Conservation (phyloP, 2,113 vertebrate genomes). For the Scomber scombrus region DNA sequence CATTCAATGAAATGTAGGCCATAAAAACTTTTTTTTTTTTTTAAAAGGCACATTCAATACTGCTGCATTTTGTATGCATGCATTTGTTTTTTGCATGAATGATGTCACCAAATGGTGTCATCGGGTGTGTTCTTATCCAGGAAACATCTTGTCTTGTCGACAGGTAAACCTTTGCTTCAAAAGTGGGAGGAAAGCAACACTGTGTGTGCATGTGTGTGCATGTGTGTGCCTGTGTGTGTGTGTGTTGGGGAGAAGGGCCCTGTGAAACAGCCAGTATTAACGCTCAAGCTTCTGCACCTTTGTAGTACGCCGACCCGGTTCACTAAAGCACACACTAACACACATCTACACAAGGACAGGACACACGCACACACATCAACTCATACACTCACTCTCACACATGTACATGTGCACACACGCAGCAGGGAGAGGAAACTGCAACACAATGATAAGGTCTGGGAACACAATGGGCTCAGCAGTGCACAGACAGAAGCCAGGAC, state of each 20-base stretch:
- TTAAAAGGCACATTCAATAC: neutral
- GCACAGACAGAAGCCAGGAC: constrained; percentile 84
- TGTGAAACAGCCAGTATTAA: constrained; percentile 23
- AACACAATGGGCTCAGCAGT: constrained; percentile 85
- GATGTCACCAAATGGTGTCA: neutral
- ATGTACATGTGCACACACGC: constrained; percentile 63
- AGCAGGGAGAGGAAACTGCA: constrained; percentile 85
- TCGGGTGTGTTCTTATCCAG: neutral
- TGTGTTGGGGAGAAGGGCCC: neutral
- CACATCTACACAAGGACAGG: constrained; percentile 38
- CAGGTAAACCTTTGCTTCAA: constrained; percentile 7
- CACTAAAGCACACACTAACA: constrained; percentile 30
- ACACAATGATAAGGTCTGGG: constrained; percentile 85
- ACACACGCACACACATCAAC: constrained; percentile 39
- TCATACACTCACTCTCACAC: constrained; percentile 44
- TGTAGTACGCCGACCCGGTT: constrained; percentile 32
- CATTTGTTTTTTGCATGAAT: neutral
- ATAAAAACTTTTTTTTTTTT: too few species aligned
- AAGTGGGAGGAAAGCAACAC: neutral
- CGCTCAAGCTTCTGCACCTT: constrained; percentile 43
- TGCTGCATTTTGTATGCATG: too few species aligned
- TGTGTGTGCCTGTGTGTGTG: constrained; percentile 9
- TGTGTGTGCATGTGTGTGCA: neutral
- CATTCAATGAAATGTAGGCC: neutral
- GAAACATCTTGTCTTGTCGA: constrained; percentile 12